These are phyloP conservation scores for Gonioctena quinquepunctata DNA, from an alignment of 1,140 invertebrate species.

Conservation along the genomic window DNA sequence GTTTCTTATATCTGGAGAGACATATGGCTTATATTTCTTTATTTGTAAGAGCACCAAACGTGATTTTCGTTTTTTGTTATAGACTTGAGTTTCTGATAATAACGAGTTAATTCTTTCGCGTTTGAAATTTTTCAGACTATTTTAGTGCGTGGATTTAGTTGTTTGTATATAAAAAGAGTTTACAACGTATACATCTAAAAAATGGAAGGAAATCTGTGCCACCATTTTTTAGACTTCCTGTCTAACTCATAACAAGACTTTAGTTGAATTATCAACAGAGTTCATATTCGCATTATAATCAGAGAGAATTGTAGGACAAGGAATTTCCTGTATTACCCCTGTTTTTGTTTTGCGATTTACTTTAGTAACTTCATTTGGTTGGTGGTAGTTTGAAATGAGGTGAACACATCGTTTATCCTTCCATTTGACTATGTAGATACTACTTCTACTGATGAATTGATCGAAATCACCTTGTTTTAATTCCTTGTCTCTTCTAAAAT, in stretches of 20 bases:
- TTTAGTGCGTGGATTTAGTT: not conserved
- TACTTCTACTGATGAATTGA: constrained; percentile 42
- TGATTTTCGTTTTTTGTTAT: not conserved
- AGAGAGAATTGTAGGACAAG: not conserved
- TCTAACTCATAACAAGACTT: constrained; percentile 44
- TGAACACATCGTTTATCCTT: constrained; percentile 39
- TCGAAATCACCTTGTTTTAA: constrained; percentile 51
- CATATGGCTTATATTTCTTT: not conserved
- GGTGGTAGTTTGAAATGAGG: constrained; percentile 56
- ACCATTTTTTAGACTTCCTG: constrained; percentile 53
- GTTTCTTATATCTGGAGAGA: not conserved
- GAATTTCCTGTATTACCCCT: not conserved
- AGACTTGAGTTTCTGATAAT: not conserved
- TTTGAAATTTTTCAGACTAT: not conserved
- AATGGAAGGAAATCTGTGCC: constrained; percentile 49
- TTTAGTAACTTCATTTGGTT: constrained; percentile 46
- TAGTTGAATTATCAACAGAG: constrained; percentile 48
- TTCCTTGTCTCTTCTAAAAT: constrained; percentile 48
- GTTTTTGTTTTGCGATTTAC: constrained; percentile 45
- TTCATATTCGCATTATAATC: constrained; percentile 4
- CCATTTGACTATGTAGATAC: constrained; percentile 29
- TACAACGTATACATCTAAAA: not conserved
- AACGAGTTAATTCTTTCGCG: not conserved
- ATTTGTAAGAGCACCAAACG: not conserved
- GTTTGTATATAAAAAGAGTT: not conserved